phyloP scores from a whole-genome alignment of 2,888 invertebrate genomes.

The Caenorhabditis sp. region DNA sequence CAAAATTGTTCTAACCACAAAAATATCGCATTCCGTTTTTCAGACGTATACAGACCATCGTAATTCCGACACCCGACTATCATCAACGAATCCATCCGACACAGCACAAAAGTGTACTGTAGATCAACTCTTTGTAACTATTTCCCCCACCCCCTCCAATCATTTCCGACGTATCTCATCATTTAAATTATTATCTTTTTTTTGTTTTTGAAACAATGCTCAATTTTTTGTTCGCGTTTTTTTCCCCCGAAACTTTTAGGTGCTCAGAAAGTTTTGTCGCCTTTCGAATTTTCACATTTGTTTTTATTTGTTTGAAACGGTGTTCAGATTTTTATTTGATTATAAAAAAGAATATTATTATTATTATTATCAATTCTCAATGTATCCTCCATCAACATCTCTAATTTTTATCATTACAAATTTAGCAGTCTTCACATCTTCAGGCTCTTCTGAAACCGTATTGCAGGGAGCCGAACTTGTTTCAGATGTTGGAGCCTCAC shows the following conservation, averaged over 20 bases:
- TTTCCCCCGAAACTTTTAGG: background rate
- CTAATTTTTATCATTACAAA: conserved; percentile 12
- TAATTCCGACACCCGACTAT: conserved; percentile 66
- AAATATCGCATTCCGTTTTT: conserved; percentile 12
- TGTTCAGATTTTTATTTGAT: background rate
- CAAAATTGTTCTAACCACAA: background rate
- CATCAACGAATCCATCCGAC: conserved; percentile 35
- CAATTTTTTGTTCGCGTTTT: conserved; percentile 15
- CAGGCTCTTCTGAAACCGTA: conserved; percentile 19
- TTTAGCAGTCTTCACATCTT: conserved; percentile 13
- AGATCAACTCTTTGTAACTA: background rate
- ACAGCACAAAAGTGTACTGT: conserved; percentile 34
- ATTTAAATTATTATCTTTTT: background rate
- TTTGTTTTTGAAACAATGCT: background rate
- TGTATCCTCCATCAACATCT: background rate
- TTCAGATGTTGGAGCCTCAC: background rate
- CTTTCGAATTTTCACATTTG: background rate
- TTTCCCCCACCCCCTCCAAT: background rate
- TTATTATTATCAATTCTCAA: background rate
- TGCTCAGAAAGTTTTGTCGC: background rate
- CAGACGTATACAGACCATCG: conserved; percentile 60
- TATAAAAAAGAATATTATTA: background rate
- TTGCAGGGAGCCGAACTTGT: conserved; percentile 16
- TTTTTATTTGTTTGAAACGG: background rate
- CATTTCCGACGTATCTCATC: background rate